Percentiles rank a stretch among this genome's conserved stretches.
Evolutionary conservation across 2,888 invertebrate species (phyloP).

Genomic region (Hirtodrosophila alboralis): DNA sequence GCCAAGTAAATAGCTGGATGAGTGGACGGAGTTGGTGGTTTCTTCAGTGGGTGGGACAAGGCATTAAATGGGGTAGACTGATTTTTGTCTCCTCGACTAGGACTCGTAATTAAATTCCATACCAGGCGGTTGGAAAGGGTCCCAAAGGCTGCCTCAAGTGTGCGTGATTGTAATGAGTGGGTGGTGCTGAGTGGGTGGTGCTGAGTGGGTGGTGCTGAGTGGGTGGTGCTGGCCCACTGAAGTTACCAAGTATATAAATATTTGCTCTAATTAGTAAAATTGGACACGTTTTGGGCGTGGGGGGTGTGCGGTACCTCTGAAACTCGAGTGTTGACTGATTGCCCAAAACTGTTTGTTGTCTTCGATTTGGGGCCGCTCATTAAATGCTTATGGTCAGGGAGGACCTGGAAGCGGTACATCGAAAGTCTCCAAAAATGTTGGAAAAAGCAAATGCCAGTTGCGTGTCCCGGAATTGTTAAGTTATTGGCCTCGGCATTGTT

Average conservation of each 20-base stretch:
- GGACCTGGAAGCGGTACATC: too few species aligned
- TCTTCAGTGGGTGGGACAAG: neutral
- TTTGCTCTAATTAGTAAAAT: slow-evolving; percentile 64
- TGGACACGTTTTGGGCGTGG: slow-evolving; percentile 47
- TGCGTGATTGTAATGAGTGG: slow-evolving; percentile 59
- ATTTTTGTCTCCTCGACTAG: slow-evolving; percentile 40
- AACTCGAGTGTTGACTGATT: slow-evolving; percentile 51
- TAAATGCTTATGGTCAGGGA: slow-evolving; percentile 37
- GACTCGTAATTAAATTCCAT: slow-evolving; percentile 57
- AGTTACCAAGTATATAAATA: slow-evolving; percentile 60
- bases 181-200: slow-evolving; percentile 22
- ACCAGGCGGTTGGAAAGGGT: neutral
- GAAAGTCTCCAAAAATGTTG: slow-evolving; percentile 8
- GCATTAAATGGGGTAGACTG: slow-evolving; percentile 32
- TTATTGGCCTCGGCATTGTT: slow-evolving; percentile 44
- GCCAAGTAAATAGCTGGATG: slow-evolving; percentile 23
- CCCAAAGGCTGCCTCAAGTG: slow-evolving; percentile 21
- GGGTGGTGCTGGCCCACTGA: slow-evolving; percentile 21
- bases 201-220: slow-evolving; percentile 9
- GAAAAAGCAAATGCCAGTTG: slow-evolving; percentile 41
- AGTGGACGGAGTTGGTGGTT: neutral
- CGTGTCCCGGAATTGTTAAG: slow-evolving; percentile 32
- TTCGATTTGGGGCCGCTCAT: slow-evolving; percentile 42
- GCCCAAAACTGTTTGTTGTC: slow-evolving; percentile 51
- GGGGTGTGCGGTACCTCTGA: slow-evolving; percentile 10